phyloP scores from a whole-genome alignment of 2,888 invertebrate genomes.

The Phaedon cochleariae region DNA sequence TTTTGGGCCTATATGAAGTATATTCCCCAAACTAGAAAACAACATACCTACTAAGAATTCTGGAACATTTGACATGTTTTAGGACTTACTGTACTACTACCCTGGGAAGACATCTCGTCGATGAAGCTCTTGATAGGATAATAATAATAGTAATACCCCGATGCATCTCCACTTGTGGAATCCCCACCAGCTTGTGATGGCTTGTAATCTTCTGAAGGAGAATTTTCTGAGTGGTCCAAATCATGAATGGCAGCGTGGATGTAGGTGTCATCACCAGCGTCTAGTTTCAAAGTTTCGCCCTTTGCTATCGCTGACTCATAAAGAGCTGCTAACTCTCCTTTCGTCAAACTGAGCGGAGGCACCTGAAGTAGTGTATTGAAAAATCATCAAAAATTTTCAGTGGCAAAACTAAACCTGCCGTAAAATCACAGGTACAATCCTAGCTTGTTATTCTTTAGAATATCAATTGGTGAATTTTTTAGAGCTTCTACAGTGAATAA shows the following conservation, averaged over 20 bases:
- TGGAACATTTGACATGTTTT: not conserved
- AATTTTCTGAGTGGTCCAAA: constrained; percentile 44
- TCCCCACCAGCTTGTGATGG: constrained; percentile 14
- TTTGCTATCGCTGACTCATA: constrained; percentile 63
- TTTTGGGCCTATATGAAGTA: constrained; percentile 21
- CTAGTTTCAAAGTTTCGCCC: constrained; percentile 56
- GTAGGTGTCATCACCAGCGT: constrained; percentile 50
- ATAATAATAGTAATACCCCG: constrained; percentile 65
- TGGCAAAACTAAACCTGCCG: not conserved
- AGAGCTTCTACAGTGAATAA: too few relatives aligned
- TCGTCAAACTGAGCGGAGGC: constrained; percentile 51
- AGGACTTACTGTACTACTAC: constrained; percentile 40
- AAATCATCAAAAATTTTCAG: not conserved
- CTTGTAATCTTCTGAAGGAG: not conserved
- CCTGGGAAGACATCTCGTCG: constrained; percentile 56
- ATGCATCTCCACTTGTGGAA: constrained; percentile 37
- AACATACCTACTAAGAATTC: not conserved
- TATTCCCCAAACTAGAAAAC: constrained; percentile 31
- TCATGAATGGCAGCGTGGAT: constrained; percentile 59
- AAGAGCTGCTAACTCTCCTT: constrained; percentile 61
- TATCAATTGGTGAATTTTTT: too few relatives aligned
- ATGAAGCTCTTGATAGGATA: constrained; percentile 65
- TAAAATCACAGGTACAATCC: too few relatives aligned
- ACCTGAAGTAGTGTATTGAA: too few relatives aligned
- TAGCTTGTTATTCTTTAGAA: too few relatives aligned